Percentiles rank a stretch among this genome's conserved stretches.
These are phyloP conservation scores for Magallana ariakensis DNA, from an alignment of 1,140 invertebrate species.

Conservation along the genomic window DNA sequence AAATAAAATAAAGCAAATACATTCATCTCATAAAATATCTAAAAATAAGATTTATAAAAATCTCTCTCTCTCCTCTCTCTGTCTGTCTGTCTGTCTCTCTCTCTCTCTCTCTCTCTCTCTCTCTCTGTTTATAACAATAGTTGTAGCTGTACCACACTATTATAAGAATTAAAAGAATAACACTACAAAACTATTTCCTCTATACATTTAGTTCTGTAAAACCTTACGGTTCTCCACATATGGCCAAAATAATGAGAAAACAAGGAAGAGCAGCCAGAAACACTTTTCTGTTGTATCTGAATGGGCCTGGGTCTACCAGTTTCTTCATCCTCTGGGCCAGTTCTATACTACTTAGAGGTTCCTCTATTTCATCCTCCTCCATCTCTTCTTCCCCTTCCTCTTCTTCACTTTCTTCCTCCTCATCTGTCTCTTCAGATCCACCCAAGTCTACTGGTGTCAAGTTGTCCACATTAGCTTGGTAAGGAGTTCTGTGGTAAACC, in stretches of 20 bases:
- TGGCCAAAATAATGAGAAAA: conserved; percentile 63
- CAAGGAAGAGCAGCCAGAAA: conserved; percentile 65
- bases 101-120: no score
- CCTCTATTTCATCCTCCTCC: conserved; percentile 26
- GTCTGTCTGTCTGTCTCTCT: no score
- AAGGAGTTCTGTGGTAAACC: conserved; percentile 36
- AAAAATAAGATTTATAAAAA: no score
- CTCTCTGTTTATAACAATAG: no score
- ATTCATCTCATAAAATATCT: not conserved
- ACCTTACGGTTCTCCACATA: conserved; percentile 71
- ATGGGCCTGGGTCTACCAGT: conserved; percentile 67
- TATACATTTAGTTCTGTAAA: no score
- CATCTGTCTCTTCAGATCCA: conserved; percentile 40
- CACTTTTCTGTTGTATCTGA: conserved; percentile 68
- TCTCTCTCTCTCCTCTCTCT: no score
- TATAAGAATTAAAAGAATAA: no score
- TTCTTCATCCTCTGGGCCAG: conserved; percentile 22
- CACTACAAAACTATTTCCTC: no score
- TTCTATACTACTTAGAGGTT: not conserved
- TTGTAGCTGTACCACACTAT: no score
- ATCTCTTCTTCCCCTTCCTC: conserved; percentile 48
- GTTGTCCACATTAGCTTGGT: conserved; percentile 36
- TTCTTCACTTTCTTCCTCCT: conserved; percentile 46
- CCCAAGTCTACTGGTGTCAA: conserved; percentile 26
- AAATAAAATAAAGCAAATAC: not conserved